Percentiles rank a stretch among this genome's conserved stretches.
phyloP scores from a whole-genome alignment of 2,888 invertebrate genomes.

The Drosophila nr. perissopoda region DNA sequence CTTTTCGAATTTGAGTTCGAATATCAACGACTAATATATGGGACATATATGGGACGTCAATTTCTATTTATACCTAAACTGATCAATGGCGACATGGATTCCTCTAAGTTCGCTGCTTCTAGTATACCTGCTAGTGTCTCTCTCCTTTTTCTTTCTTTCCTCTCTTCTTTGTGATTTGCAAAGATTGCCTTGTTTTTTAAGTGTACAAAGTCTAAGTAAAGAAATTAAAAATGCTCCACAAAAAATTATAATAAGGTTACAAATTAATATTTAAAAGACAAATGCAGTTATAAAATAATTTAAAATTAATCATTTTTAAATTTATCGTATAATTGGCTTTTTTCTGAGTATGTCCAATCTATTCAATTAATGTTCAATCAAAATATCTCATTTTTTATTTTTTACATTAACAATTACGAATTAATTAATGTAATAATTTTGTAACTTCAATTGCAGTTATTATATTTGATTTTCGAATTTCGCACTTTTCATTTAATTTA shows the following conservation, averaged over 20 bases:
- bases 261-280: not conserved
- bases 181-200: not conserved
- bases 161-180: fast-evolving
- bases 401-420: not conserved
- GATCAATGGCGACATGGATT: not conserved
- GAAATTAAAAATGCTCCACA: not conserved
- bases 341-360: not conserved
- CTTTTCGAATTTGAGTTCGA: not conserved
- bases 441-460: not conserved
- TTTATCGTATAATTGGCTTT: not conserved
- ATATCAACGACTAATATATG: not conserved
- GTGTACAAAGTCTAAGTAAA: not conserved
- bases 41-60: not conserved
- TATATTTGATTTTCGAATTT: not conserved
- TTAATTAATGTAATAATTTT: not conserved
- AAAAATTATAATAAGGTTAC: not conserved
- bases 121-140: not conserved
- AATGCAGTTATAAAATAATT: not conserved
- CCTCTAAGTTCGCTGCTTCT: not conserved
- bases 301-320: not conserved
- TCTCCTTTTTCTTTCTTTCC: not conserved
- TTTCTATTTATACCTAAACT: not conserved
- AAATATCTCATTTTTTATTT: not conserved
- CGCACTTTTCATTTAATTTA: not conserved
- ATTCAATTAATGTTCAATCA: not conserved